phyloP scores from a whole-genome alignment of 2,888 invertebrate species.

The Diplolepis rosae region DNA sequence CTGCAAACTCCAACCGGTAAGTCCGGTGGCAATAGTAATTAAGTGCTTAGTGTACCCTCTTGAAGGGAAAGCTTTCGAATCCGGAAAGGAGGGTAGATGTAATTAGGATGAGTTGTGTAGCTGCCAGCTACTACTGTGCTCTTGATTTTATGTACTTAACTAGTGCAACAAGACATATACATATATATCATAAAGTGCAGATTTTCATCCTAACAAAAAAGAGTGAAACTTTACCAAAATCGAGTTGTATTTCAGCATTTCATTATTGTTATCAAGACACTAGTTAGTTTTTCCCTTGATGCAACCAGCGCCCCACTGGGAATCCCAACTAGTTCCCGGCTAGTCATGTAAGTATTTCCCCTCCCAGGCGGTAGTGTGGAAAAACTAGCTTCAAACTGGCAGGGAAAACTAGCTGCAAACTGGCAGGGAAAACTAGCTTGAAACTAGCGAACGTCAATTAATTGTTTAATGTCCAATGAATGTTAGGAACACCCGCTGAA shows the following conservation, averaged over 20 bases:
- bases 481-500: too few relatives aligned
- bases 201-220: not conserved
- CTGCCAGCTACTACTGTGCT: constrained; percentile 46
- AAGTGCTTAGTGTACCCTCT: constrained; percentile 61
- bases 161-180: constrained; percentile 4
- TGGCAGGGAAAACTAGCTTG: too few relatives aligned
- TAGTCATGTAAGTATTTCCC: too few relatives aligned
- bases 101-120: constrained; percentile 69
- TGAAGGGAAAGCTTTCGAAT: constrained; percentile 59
- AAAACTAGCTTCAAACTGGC: too few relatives aligned
- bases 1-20: constrained; percentile 50
- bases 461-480: too few relatives aligned
- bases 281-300: too few relatives aligned
- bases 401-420: too few relatives aligned
- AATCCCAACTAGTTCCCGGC: too few relatives aligned
- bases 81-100: constrained; percentile 68
- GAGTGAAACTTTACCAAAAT: not conserved
- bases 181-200: not conserved
- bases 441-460: too few relatives aligned
- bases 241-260: not conserved
- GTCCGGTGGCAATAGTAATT: constrained; percentile 68
- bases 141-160: constrained; percentile 25
- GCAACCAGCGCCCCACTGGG: too few relatives aligned
- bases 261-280: too few relatives aligned
- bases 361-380: too few relatives aligned